Evolutionary conservation across 2,113 vertebrate species (phyloP).

Genomic region (Hirundichthys speculiger): DNA sequence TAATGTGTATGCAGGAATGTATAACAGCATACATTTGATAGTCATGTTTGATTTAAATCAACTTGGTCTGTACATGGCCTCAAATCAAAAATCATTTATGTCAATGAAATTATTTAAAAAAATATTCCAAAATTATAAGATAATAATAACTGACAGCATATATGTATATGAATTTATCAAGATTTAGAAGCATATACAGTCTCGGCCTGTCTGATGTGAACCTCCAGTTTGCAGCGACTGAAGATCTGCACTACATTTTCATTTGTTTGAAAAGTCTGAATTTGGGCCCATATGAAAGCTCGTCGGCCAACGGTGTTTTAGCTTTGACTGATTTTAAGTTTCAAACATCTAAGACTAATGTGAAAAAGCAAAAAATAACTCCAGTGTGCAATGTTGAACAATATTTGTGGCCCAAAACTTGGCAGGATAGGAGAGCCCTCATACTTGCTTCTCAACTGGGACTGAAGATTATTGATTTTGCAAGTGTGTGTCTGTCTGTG

Average conservation of each 20-base stretch:
- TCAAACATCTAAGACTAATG: conserved; percentile 19
- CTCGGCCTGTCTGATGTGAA: background rate
- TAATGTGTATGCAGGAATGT: too few relatives aligned
- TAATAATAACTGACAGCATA: too few relatives aligned
- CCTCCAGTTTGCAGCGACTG: background rate
- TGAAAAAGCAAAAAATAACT: background rate
- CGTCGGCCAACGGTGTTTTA: conserved; percentile 11
- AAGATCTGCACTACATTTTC: background rate
- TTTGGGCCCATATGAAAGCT: conserved; percentile 7
- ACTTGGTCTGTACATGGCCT: too few relatives aligned
- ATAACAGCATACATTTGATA: too few relatives aligned
- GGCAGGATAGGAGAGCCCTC: conserved; percentile 49
- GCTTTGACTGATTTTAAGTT: too few relatives aligned
- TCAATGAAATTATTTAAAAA: too few relatives aligned
- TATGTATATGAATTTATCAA: too few relatives aligned
- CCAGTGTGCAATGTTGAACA: conserved; percentile 35
- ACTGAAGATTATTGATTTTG: conserved; percentile 75
- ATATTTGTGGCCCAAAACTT: conserved; percentile 58
- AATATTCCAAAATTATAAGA: too few relatives aligned
- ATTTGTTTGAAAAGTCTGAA: conserved; percentile 27
- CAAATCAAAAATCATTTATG: too few relatives aligned
- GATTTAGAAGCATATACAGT: too few relatives aligned
- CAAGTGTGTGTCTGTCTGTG: conserved; percentile 42
- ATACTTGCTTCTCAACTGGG: conserved; percentile 67
- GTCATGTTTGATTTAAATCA: too few relatives aligned